These are phyloP conservation scores for Dryoscopus gambensis DNA, from an alignment of 2,113 vertebrate species.

Conservation along the genomic window DNA sequence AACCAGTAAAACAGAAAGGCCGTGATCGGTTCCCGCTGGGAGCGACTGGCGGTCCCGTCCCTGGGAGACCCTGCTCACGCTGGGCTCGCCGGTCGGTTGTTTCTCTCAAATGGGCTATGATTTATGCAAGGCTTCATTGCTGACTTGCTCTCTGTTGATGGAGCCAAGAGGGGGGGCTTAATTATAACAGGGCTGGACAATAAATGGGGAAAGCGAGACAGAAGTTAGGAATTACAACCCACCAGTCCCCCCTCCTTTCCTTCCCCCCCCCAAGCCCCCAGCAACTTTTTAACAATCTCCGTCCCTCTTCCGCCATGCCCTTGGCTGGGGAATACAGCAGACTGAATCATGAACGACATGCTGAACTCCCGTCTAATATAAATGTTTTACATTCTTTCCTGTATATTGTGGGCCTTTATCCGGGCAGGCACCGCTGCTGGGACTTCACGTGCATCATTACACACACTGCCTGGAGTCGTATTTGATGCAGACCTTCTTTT, in stretches of 20 bases:
- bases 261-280: neutral
- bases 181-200: conserved; percentile 49
- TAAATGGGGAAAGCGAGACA: conserved; percentile 58
- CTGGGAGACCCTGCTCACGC: conserved; percentile 57
- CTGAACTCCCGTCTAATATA: conserved; percentile 37
- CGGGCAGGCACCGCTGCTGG: conserved; percentile 5
- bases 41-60: conserved; percentile 29
- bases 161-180: conserved; percentile 49
- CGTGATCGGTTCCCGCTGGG: conserved; percentile 48
- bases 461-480: neutral
- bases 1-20: conserved; percentile 57
- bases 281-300: conserved; percentile 45
- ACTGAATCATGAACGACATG: conserved; percentile 25
- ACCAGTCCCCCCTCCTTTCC: neutral
- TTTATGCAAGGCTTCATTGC: conserved; percentile 59
- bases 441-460: conserved; percentile 39
- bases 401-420: conserved; percentile 10
- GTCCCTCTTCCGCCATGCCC: conserved; percentile 11
- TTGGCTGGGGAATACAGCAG: conserved; percentile 32
- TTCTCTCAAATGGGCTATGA: conserved; percentile 54
- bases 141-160: conserved; percentile 51
- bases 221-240: conserved; percentile 55
- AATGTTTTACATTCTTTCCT: conserved; percentile 56
- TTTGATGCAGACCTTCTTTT: neutral
- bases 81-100: neutral